Evolutionary conservation across 2,113 vertebrate species (phyloP), one percentile per base, ranked within the genome.

Genomic region (Coptodon rendalli): DNA sequence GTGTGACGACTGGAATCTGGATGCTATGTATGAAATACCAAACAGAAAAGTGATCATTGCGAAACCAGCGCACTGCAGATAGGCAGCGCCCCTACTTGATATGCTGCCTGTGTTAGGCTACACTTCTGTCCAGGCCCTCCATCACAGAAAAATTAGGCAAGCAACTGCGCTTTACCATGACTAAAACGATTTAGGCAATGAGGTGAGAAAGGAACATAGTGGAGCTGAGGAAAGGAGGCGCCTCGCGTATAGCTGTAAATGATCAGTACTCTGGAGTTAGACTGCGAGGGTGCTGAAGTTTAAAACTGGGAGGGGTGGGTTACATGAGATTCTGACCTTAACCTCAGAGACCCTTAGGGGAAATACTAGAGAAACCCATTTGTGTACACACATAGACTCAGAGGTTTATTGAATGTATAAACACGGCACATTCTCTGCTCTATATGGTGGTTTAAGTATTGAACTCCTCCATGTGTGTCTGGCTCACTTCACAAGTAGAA

Each of bases 281-380:
- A 89, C 45, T 5, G 45, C 29, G 57, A 73, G 40, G 56, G 52
- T 40, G 59, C 19, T 48, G 34, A 31, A 78, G 82, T 85, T 80
- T 83, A 86, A 85, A 88, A 71, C 61, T 31, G 63, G 80, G 83
- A 85, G 45, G 63, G 63, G 86, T 19, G 40, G 82, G 91, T 85
- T 89, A 90, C 56, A 87, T 82, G 88, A 93, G 86, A 90, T n/a
- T 71, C 82, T 89, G 86, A 92, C 89, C 86, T 52, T 84, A 86
- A 90, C 85, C 92, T 91, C 86, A 38, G 52, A 68, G 80, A 90
- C 85, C 66, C 83, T 50, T 27, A 63, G 83, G 78, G 84, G 90
- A 91, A 89, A 80, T 38, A 52, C 84, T 87, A 90, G 59, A 78
- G 80, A 82, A 80, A 73, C 54, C 29, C 81, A 80, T 88, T 73